Conservation (phyloP, 1,140 invertebrate genomes). For the Cepaea nemoralis region DNA sequence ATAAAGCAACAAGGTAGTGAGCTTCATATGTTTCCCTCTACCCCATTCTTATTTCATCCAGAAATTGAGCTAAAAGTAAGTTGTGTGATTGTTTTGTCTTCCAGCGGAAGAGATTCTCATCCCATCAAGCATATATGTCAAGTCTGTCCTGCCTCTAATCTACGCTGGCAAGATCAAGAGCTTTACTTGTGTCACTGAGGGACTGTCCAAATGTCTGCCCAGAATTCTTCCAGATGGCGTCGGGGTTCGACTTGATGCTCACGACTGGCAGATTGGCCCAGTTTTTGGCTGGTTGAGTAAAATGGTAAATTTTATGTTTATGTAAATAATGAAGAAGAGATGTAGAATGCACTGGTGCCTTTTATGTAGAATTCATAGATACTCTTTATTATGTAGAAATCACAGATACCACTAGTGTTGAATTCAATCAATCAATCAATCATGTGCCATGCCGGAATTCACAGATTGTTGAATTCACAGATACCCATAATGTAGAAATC, state of each 20-base stretch:
- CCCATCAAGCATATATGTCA: constrained; percentile 93
- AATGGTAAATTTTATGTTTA: constrained; percentile 51
- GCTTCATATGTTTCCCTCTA: too few species aligned
- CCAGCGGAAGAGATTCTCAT: constrained; percentile 87
- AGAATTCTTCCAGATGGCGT: constrained; percentile 73
- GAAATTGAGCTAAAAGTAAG: not conserved
- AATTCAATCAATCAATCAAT: too few species aligned
- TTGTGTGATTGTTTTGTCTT: constrained; percentile 14
- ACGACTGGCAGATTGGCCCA: constrained; percentile 64
- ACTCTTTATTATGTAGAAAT: too few species aligned
- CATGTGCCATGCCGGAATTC: too few species aligned
- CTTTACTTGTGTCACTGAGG: constrained; percentile 94
- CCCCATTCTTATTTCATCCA: too few species aligned
- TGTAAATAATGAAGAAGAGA: too few species aligned
- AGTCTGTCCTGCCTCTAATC: constrained; percentile 81
- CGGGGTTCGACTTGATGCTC: constrained; percentile 62
- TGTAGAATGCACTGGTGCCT: too few species aligned
- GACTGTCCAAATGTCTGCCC: constrained; percentile 91
- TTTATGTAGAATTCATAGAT: too few species aligned
- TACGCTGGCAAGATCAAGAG: constrained; percentile 84
- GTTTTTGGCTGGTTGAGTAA: constrained; percentile 70
- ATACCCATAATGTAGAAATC: too few species aligned
- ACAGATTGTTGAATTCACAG: too few species aligned
- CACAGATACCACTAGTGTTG: too few species aligned
- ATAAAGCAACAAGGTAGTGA: too few species aligned